A percentile compares a stretch with the other conserved stretches of the same genome.
Conservation (phyloP, 2,888 invertebrate genomes). For the Dicranocentrus wangi region DNA sequence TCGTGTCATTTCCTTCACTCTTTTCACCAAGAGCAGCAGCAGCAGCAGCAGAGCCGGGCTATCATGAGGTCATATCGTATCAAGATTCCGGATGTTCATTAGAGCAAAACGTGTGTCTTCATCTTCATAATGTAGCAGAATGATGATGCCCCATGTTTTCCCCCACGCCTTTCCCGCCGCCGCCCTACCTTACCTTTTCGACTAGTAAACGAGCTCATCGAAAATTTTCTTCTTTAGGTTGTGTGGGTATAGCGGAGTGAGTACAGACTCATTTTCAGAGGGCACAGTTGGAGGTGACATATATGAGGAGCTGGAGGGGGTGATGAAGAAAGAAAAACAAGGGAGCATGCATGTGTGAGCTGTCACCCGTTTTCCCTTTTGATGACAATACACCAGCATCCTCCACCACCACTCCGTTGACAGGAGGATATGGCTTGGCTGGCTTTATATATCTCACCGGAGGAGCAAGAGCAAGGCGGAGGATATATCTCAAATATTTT, state of each 20-base stretch:
- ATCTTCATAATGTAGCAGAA: no score
- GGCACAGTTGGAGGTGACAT: constrained; percentile 48
- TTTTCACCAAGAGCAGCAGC: constrained; percentile 40
- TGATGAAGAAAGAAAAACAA: constrained; percentile 27
- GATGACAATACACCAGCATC: constrained; percentile 39
- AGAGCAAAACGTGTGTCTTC: constrained; percentile 67
- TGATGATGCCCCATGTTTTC: no score
- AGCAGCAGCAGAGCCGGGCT: constrained; percentile 37
- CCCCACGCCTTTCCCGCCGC: no score
- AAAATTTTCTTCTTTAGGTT: no score
- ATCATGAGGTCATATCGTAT: constrained; percentile 66
- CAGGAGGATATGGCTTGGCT: no score
- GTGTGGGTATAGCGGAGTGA: no score
- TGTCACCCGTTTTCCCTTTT: constrained; percentile 38
- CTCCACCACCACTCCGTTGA: neutral
- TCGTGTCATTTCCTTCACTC: constrained; percentile 54
- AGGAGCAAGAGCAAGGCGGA: no score
- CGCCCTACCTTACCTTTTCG: no score
- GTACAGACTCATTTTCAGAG: no score
- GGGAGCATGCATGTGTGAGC: constrained; percentile 42
- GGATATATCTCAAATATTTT: no score
- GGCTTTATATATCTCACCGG: no score
- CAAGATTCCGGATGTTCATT: constrained; percentile 67
- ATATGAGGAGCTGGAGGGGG: constrained; percentile 1
- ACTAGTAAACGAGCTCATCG: no score